Evolutionary conservation across 2,888 invertebrate species (phyloP).

Genomic region (Microdon myrmicae): DNA sequence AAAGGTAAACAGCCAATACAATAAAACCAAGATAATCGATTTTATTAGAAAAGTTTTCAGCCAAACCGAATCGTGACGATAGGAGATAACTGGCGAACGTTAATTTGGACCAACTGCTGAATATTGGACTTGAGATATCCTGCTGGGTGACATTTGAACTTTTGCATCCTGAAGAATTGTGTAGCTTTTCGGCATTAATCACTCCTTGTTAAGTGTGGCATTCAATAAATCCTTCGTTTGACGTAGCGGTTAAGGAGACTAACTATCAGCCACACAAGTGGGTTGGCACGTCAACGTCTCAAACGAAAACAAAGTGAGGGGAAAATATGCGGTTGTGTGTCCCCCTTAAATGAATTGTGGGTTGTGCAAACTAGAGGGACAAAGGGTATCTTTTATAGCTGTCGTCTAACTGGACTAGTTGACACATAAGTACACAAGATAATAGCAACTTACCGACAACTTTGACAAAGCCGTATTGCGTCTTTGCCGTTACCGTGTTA

Average conservation of each 20-base stretch:
- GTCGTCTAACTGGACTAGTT: neutral
- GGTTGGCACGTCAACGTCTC: too few species aligned
- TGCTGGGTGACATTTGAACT: conserved; percentile 28
- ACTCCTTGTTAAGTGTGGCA: conserved; percentile 45
- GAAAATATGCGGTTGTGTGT: neutral
- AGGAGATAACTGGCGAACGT: conserved; percentile 23
- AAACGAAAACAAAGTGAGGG: too few species aligned
- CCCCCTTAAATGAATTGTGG: conserved; percentile 7
- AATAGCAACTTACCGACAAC: conserved; percentile 80
- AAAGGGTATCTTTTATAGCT: too few species aligned
- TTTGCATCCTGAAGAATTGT: conserved; percentile 15
- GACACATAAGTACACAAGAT: conserved; percentile 10
- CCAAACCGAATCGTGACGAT: conserved; percentile 33
- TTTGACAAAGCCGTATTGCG: conserved; percentile 90
- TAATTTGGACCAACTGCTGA: conserved; percentile 16
- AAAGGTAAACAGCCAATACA: conserved; percentile 49
- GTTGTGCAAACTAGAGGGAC: too few species aligned
- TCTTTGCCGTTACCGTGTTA: conserved; percentile 91
- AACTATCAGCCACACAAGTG: conserved; percentile 1
- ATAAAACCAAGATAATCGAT: conserved; percentile 54
- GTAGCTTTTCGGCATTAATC: conserved; percentile 45
- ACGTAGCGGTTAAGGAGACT: conserved; percentile 4
- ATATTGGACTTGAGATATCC: conserved; percentile 12
- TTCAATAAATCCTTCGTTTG: conserved; percentile 47
- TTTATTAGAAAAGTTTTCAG: conserved; percentile 54